phyloP scores from a whole-genome alignment of 2,888 invertebrate species.

The Sepiola atlantica region DNA sequence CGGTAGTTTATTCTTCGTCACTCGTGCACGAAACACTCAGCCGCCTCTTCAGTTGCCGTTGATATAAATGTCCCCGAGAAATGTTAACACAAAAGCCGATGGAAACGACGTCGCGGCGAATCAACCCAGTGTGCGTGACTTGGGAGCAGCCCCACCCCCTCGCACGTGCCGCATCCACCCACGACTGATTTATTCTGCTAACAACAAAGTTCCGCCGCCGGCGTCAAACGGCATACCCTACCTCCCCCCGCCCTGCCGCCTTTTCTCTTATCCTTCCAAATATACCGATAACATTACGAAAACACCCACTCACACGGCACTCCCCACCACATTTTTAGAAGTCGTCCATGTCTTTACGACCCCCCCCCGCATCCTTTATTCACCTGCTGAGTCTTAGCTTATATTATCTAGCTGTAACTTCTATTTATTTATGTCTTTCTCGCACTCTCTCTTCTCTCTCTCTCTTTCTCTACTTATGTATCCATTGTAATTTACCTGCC shows the following conservation, averaged over 20 bases:
- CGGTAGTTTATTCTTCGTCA: background rate
- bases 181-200: background rate
- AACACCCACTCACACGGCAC: background rate
- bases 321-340: background rate
- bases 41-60: background rate
- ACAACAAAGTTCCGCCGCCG: conserved; percentile 32
- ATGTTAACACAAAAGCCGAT: conserved; percentile 8
- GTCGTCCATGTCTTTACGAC: background rate
- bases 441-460: no score
- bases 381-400: background rate
- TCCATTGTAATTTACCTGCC: background rate
- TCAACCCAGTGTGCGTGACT: background rate
- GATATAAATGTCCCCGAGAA: conserved; percentile 13
- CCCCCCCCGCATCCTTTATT: background rate
- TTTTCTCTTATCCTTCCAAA: background rate
- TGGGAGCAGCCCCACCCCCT: background rate
- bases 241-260: background rate
- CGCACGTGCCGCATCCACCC: background rate
- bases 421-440: no score
- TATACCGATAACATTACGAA: background rate
- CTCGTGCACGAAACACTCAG: background rate
- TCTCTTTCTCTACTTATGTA: no score
- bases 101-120: background rate
- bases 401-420: background rate
- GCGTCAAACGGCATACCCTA: background rate